Evolutionary conservation across 1,140 invertebrate genomes (phyloP), one percentile per base, ranked within the genome.

Genomic region (Linepithema humile): DNA sequence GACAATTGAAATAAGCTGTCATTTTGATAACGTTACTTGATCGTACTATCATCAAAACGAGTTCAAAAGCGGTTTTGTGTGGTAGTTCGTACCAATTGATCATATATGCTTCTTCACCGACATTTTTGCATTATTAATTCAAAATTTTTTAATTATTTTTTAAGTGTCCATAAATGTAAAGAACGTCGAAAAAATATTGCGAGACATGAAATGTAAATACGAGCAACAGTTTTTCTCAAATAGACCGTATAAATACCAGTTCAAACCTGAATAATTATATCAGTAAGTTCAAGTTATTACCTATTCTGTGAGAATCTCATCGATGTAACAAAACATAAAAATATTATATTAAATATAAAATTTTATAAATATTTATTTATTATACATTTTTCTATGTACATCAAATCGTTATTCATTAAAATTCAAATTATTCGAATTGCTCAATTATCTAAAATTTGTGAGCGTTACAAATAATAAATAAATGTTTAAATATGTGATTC

Each of bases 311-410:
- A 91, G 55, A 64, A 82, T 74, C 82, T 91, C 89, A 0, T 89
- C 83, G 55, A 91, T 84, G 50, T 87, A 89, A 72, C 90, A 91
- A 88, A n/a, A n/a, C n/a, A n/a, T n/a, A n/a, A n/a, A n/a, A n/a
- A n/a, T n/a, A n/a, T n/a, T n/a, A n/a, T n/a, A n/a, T n/a, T n/a
- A n/a, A n/a, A n/a, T n/a, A n/a, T n/a, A n/a, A n/a, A n/a, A n/a
- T n/a, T n/a, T n/a, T n/a, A 75, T 23, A 7, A 64, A 75, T 43
- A 38, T 45, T 48, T 62, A 48, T 62, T n/a, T n/a, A n/a, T n/a
- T n/a, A n/a, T n/a, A n/a, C n/a, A n/a, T n/a, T n/a, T n/a, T n/a
- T n/a, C n/a, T n/a, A n/a, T n/a, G n/a, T n/a, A n/a, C n/a, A n/a
- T n/a, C n/a, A n/a, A n/a, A n/a, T n/a, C 15, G 15, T 15, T 3